A percentile compares a stretch with the other conserved stretches of the same genome.
Conservation (phyloP, 2,888 invertebrate genomes). For the Camponotus fellah region DNA sequence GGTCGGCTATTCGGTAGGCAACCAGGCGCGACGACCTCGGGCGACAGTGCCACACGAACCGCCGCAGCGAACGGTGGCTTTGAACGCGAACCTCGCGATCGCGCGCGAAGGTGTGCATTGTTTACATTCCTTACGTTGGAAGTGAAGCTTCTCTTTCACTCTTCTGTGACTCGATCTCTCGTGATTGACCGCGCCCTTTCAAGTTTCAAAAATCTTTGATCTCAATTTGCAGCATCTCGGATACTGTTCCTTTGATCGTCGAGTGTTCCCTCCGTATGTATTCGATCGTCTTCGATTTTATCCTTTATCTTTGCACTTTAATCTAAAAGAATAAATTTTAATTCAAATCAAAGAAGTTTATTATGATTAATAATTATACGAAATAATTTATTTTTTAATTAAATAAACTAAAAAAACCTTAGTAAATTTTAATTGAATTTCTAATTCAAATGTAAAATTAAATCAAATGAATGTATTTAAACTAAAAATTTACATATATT, state of each 20-base stretch:
- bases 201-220: neutral
- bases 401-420: too few relatives aligned
- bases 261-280: constrained; percentile 13
- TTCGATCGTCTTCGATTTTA: neutral
- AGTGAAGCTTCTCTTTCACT: neutral
- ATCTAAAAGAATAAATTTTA: too few relatives aligned
- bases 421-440: too few relatives aligned
- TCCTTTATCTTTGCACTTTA: too few relatives aligned
- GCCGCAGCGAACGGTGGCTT: constrained; percentile 65
- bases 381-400: too few relatives aligned
- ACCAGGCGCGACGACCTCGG: constrained; percentile 72
- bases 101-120: constrained; percentile 55
- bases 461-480: too few relatives aligned
- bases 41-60: constrained; percentile 65
- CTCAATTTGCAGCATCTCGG: neutral
- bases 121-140: constrained; percentile 5
- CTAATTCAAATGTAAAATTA: too few relatives aligned
- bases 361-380: too few relatives aligned
- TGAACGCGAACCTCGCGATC: constrained; percentile 56
- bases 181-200: neutral
- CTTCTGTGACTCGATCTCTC: neutral
- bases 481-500: too few relatives aligned
- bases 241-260: neutral
- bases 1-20: constrained; percentile 40
- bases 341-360: too few relatives aligned